A percentile compares a stretch with the other conserved stretches of the same genome.
phyloP scores from a whole-genome alignment of 2,113 vertebrate species.

The Aplodontia rufa region DNA sequence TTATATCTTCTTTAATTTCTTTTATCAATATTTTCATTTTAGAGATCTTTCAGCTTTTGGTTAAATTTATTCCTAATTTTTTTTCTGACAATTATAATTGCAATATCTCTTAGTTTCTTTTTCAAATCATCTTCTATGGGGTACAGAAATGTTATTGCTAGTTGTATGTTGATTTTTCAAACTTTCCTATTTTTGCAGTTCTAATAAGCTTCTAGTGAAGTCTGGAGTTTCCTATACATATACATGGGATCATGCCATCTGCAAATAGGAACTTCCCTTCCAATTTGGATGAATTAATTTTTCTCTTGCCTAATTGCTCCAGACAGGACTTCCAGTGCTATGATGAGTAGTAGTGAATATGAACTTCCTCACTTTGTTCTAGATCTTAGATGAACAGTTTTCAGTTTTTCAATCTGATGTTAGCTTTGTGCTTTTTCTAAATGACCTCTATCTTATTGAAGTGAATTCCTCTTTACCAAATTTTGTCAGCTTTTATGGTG shows the following conservation, averaged over 20 bases:
- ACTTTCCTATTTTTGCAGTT: neutral
- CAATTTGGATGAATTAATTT: neutral
- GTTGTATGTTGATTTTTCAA: neutral
- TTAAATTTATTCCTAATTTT: neutral
- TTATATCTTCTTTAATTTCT: neutral
- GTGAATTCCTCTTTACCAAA: neutral
- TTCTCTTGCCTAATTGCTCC: neutral
- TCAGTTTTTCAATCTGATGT: neutral
- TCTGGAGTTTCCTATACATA: neutral
- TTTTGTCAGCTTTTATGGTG: neutral
- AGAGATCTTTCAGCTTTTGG: neutral
- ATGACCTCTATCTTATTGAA: neutral
- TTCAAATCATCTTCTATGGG: neutral
- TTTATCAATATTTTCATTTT: neutral
- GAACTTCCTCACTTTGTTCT: too few species aligned
- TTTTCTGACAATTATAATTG: neutral
- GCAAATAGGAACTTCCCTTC: neutral
- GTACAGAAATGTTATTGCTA: neutral
- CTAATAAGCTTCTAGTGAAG: neutral
- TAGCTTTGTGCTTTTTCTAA: neutral
- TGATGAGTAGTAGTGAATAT: neutral
- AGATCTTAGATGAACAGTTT: neutral
- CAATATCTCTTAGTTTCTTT: neutral
- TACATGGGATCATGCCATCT: neutral
- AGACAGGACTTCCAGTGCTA: neutral